Base-by-base conservation (phyloP, 2,888 invertebrate genomes). In the Monopis laevigella region DNA sequence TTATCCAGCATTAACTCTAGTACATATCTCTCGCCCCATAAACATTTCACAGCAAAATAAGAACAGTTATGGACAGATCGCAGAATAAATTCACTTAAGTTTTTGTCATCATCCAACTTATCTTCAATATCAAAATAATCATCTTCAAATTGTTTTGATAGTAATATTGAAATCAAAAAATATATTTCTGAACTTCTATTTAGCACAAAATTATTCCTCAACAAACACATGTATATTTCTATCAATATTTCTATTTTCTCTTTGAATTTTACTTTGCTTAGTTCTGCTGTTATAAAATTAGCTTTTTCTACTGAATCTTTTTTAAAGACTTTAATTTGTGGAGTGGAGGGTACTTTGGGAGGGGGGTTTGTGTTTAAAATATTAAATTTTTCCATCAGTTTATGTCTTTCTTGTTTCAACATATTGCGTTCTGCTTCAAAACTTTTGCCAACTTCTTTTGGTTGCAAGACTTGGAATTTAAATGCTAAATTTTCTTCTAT, bases 31-130 rank as follows among this genome's bases (percentile, higher is more conserved):
- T 87, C 84, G 17, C 80, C 69, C 59, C 85, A 83, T 18, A 94
- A 65, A 1, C 88, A 84, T 43, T 82, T 78, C 0, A 86, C 70
- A 14, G 91, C 86, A 72, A 93, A 94, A 70, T 89, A 93, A 2
- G 91, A 84, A 52, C 90, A 86, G 57, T 93, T 90, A 47, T 88
- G 86, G 41, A 84, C 63, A 5, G 65, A 69, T 46, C 73, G 73
- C 8, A 86, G 51, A 36, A 85, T 50, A 55, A 52, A 62, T 12
- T 66, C 58, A 7, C 45, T 45, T 19, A 40, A 16, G n/a, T 43
- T 36, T 26, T 34, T 41, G 43, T 29, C 26, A 11, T 26, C 17
- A 11, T 40, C 18, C 14, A 70, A 40, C 18, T 61, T 60, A 2
- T 46, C 47, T 44, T 71, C 65, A 0, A 52, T 52, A 0, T 46